Base-by-base conservation (phyloP, 2,888 invertebrate genomes). In the Holacanthella duospinosa region DNA sequence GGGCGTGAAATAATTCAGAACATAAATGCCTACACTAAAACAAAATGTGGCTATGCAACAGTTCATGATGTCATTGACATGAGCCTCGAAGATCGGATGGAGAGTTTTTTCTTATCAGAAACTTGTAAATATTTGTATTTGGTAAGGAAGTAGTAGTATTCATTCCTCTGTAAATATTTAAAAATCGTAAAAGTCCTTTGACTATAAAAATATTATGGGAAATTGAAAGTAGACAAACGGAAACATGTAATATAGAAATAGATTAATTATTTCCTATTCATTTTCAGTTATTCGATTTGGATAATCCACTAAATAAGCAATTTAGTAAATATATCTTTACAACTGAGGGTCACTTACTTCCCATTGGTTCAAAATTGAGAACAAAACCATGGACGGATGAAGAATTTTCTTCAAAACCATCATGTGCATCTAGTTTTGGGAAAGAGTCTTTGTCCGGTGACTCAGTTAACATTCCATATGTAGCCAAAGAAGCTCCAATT, bases 121-220 rank as follows among this genome's bases (percentile, higher is more conserved):
- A 85, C 84, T 2, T 80, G 82, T 75, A 85, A 84, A 78, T 84
- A 84, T 75, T 76, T 84, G 56, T 84, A 82, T 74, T 74, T 84
- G 77, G 83, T 84, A 74, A 76, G 80, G 70, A 2, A 19, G 6
- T 60, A 60, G 25, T 55, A 24, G 58, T 12, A 26, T 25, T 59
- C 21, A 25, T 58, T 58, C 29, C 6, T 53, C n/a, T 53, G 54
- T 24, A 25, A 24, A 6, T 12, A 25, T 12, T 25, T n/a, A n/a
- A n/a, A n/a, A n/a, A n/a, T n/a, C n/a, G n/a, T n/a, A n/a, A n/a
- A n/a, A n/a, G 43, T 43, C 43, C 43, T 12, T 12, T 43, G 43
- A 12, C 43, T 12, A 43, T n/a, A 43, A 43, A 12, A 43, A 12
- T 43, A 43, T 12, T 43, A 43, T 43, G 43, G 19, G 21, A 9